These are phyloP conservation scores for Orchesella cincta DNA, from an alignment of 1,140 invertebrate species.

Conservation along the genomic window DNA sequence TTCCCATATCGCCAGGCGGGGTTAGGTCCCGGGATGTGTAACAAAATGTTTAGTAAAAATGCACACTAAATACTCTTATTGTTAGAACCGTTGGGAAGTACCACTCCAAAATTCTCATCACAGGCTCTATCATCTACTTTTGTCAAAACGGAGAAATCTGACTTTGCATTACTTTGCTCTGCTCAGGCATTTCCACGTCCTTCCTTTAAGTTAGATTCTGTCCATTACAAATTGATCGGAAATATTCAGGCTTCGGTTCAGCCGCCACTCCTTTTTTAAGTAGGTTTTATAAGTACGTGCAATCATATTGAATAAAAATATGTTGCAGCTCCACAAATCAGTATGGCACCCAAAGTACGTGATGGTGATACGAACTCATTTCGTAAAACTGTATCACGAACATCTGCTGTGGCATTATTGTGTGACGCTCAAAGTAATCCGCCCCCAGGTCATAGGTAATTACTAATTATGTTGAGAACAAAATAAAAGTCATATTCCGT, in stretches of 20 bases:
- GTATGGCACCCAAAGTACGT: conserved; percentile 34
- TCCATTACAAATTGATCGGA: no score
- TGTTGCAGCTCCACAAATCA: conserved; percentile 37
- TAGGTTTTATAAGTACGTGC: no score
- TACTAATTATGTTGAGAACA: conserved; percentile 46
- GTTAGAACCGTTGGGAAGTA: conserved; percentile 71
- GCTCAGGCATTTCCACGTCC: conserved; percentile 65
- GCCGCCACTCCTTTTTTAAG: no score
- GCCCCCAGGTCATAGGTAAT: conserved; percentile 66
- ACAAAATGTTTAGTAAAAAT: no score
- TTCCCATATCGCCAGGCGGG: no score
- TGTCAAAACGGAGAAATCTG: conserved; percentile 56
- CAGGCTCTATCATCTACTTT: conserved; percentile 52
- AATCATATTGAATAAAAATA: no score
- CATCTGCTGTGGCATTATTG: conserved; percentile 59
- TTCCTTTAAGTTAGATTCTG: conserved; percentile 45
- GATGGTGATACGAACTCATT: conserved; percentile 16
- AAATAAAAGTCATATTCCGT: conserved; percentile 15
- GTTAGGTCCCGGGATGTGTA: no score
- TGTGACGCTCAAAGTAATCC: conserved; percentile 74
- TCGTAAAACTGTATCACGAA: conserved; percentile 15
- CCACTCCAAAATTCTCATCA: conserved; percentile 72
- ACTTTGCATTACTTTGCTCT: conserved; percentile 67
- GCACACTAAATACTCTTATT: no score
- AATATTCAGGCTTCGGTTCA: no score